Conservation (phyloP, 2,797 vertebrate species). For the Onychomys arenicola region DNA sequence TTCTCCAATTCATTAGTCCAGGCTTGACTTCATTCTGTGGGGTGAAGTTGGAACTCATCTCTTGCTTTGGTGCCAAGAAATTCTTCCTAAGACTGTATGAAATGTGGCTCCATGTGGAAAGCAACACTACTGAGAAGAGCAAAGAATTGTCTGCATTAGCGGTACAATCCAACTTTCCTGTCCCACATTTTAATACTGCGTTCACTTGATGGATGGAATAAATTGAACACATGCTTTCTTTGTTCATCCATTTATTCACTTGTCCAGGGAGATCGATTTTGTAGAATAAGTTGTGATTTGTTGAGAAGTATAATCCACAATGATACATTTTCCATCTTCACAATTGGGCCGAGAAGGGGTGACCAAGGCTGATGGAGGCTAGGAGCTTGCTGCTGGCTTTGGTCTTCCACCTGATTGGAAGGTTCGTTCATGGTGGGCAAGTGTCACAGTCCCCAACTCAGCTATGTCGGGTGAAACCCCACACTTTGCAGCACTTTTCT, state of each 20-base stretch:
- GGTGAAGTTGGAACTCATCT: background rate
- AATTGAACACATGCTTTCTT: background rate
- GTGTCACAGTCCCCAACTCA: background rate
- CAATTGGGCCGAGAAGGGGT: background rate
- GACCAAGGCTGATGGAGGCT: background rate
- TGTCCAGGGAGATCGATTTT: background rate
- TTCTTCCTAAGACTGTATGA: background rate
- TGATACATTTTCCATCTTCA: slow-evolving; percentile 25
- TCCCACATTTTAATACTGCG: background rate
- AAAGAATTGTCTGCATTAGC: background rate
- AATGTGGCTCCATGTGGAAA: background rate
- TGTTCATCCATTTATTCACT: slow-evolving; percentile 10
- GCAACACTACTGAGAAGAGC: background rate
- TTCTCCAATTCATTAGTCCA: background rate
- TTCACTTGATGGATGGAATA: background rate
- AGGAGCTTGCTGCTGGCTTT: background rate
- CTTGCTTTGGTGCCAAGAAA: background rate
- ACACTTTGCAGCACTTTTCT: background rate
- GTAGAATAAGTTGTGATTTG: slow-evolving; percentile 28
- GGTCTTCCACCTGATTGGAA: background rate
- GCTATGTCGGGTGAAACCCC: background rate
- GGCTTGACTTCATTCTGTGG: background rate
- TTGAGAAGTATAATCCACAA: slow-evolving; percentile 18
- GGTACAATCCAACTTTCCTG: background rate
- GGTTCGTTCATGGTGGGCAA: accelerated